Evolutionary conservation across 2,888 invertebrate genomes (phyloP), one percentile per base, ranked within the genome.

Genomic region (Hydraecia micacea): DNA sequence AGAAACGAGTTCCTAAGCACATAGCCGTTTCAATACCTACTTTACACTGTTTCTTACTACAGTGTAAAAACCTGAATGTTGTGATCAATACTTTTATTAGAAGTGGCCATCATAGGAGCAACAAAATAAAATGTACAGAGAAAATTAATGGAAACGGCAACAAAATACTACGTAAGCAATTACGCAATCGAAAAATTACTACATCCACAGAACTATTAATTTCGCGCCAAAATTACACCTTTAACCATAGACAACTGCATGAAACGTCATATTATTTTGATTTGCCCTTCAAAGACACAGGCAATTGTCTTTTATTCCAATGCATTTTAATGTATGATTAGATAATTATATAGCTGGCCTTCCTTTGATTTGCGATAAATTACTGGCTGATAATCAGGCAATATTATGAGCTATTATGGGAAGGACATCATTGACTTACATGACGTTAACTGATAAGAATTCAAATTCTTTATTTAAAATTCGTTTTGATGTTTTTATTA

Each of bases 221-320:
- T 67, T 42, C 60, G 70, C 67, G 65, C 58, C n/a, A 79, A 75
- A 86, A 85, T 86, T 86, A 86, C 73, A 79, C 83, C 67, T 52
- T 36, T 21, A 58, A 63, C 70, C 80, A 66, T 69, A 78, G 83
- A 78, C 65, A 66, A 74, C 39, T 28, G 21, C 28, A 63, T 46
- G 52, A 73, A 76, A 86, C 67, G 77, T 79, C 88, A 89, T 77
- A 89, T 87, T 84, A 87, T 88, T 88, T 86, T 84, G 87, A 86
- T 74, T 79, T 66, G 73, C 58, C 74, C 75, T 62, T 84, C 84
- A 79, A 67, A 75, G 75, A 70, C 77, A 72, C 13, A 7, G 52
- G 68, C 39, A 79, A 67, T 85, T 77, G 71, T 65, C 71, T 77
- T 87, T 79, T 70, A 85, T 60, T 76, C 55, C 60, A 58, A 39